Percentiles rank a stretch among this genome's conserved stretches.
Conservation (phyloP, 1,140 invertebrate species). For the Bombyx mandarina region DNA sequence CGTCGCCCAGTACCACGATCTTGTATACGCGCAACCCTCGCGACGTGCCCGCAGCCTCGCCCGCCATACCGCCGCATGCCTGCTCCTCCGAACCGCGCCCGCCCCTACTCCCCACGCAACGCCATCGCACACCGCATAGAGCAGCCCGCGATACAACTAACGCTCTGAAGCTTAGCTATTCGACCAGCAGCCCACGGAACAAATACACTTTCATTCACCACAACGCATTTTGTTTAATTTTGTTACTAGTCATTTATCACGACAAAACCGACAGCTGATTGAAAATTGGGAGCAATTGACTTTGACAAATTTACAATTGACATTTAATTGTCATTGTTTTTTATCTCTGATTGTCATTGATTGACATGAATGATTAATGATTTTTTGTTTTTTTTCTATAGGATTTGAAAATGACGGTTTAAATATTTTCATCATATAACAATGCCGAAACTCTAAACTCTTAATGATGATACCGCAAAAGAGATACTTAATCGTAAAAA, state of each 20-base stretch:
- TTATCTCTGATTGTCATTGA: too few species aligned
- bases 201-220: constrained; percentile 32
- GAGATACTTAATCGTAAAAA: too few species aligned
- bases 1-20: constrained; percentile 87
- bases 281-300: constrained; percentile 50
- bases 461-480: too few species aligned
- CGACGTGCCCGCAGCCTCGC: constrained; percentile 61
- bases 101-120: constrained; percentile 32
- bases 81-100: constrained; percentile 41
- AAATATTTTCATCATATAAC: too few species aligned
- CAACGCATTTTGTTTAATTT: constrained; percentile 39
- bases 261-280: constrained; percentile 63
- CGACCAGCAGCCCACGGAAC: constrained; percentile 16
- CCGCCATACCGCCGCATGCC: constrained; percentile 61
- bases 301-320: constrained; percentile 31
- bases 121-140: constrained; percentile 48
- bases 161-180: constrained; percentile 28
- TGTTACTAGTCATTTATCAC: constrained; percentile 30
- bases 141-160: constrained; percentile 48
- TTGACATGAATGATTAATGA: too few species aligned
- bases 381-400: too few species aligned
- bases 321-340: neutral
- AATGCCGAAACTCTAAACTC: too few species aligned
- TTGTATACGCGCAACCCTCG: constrained; percentile 84
- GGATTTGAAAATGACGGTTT: too few species aligned